Percentiles rank a stretch among this genome's conserved stretches.
Evolutionary conservation across 2,113 vertebrate species (phyloP).

Genomic region (Pomatorhinus ruficollis): DNA sequence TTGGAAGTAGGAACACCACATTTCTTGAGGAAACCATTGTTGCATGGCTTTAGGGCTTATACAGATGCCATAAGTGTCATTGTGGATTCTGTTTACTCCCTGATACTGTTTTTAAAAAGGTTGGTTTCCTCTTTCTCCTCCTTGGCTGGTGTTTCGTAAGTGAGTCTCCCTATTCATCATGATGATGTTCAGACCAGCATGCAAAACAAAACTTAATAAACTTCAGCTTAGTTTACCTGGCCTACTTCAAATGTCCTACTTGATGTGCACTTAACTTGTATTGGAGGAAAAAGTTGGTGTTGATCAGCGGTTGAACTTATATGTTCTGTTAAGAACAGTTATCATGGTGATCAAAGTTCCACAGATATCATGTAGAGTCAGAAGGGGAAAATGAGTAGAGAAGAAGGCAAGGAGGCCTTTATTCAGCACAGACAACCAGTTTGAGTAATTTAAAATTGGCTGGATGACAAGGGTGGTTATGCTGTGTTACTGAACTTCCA

Average conservation of each 20-base stretch:
- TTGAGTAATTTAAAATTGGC: neutral
- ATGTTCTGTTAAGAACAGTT: neutral
- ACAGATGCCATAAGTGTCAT: neutral
- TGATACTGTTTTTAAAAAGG: neutral
- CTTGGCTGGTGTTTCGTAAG: neutral
- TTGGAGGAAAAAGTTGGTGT: neutral
- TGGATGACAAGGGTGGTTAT: neutral
- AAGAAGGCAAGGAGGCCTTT: neutral
- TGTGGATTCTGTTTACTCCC: neutral
- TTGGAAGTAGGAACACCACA: fast-evolving
- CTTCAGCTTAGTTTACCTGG: neutral
- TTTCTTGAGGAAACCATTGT: neutral
- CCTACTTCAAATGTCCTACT: neutral
- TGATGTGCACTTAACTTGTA: neutral
- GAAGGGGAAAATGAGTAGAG: neutral
- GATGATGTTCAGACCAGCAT: neutral
- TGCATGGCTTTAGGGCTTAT: neutral
- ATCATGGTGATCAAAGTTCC: neutral
- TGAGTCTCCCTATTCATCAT: neutral
- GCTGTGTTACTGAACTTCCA: neutral
- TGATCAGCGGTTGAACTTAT: neutral
- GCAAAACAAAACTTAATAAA: neutral
- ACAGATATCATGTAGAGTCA: neutral
- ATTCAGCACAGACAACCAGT: neutral
- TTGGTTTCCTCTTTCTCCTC: neutral